phyloP scores from a whole-genome alignment of 2,113 vertebrate genomes.

The Cynopterus brachyotis region DNA sequence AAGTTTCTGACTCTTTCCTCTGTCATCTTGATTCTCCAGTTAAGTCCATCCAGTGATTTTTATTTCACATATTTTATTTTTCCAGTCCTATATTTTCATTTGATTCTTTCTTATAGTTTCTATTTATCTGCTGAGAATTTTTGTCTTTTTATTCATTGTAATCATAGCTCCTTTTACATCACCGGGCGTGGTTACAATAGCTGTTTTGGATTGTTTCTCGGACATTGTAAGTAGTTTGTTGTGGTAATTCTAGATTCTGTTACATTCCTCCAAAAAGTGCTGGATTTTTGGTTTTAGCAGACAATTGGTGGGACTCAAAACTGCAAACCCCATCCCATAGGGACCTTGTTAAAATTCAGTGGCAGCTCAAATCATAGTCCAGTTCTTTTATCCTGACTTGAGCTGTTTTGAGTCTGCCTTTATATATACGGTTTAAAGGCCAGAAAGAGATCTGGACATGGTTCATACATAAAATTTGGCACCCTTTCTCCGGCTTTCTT shows the following conservation, averaged over 20 bases:
- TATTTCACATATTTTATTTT: not conserved
- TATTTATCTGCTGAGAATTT: slow-evolving; percentile 20
- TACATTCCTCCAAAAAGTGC: not conserved
- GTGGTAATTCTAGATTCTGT: not conserved
- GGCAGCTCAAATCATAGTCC: not conserved
- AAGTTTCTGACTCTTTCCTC: not conserved
- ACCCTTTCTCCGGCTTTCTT: not conserved
- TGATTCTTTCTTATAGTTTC: not conserved
- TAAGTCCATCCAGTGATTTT: not conserved
- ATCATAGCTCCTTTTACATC: not conserved
- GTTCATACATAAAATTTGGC: not conserved
- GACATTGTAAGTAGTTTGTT: no score
- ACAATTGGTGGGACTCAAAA: not conserved
- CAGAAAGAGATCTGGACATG: not conserved
- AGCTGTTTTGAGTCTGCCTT: not conserved
- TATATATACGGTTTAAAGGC: not conserved
- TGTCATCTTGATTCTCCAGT: not conserved
- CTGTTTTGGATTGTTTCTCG: not conserved
- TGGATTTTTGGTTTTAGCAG: not conserved
- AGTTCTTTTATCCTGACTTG: not conserved
- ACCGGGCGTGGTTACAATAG: not conserved
- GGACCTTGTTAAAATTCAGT: not conserved
- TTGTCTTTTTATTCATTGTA: not conserved
- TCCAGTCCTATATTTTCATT: not conserved
- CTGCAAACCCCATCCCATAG: not conserved